phyloP scores from a whole-genome alignment of 37 sponge, comb jelly and placozoan genomes.

The Dysidea cf. avara region DNA sequence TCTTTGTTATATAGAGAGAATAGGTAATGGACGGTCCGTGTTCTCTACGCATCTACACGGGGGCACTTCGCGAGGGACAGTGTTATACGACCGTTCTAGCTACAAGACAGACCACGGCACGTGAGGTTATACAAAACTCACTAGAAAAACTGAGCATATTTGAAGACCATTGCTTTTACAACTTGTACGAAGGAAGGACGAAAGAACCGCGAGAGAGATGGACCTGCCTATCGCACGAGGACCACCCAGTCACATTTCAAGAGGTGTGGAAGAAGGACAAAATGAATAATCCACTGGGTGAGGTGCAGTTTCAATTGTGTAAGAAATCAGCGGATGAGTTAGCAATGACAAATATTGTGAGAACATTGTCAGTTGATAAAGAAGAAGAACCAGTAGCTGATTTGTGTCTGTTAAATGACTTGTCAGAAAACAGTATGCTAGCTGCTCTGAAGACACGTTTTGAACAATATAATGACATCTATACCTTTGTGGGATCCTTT shows the following conservation, averaged over 20 bases:
- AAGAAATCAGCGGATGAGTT: constrained; percentile 32
- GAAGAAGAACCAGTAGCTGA: constrained; percentile 60
- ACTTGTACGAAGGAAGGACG: constrained; percentile 35
- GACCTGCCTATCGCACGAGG: constrained; percentile 25
- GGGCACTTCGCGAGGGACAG: background rate
- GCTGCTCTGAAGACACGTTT: constrained; percentile 73
- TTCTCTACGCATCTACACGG: background rate
- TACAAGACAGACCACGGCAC: constrained; percentile 7
- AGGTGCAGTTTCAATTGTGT: constrained; percentile 25
- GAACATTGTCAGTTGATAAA: constrained; percentile 12
- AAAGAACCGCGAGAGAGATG: constrained; percentile 13
- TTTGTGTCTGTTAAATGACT: constrained; percentile 75
- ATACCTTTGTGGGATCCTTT: constrained; percentile 95
- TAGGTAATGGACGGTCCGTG: background rate
- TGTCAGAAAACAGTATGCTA: constrained; percentile 86
- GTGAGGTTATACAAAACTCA: constrained; percentile 50
- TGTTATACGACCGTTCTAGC: constrained; percentile 15
- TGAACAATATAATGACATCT: constrained; percentile 78
- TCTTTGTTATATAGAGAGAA: background rate
- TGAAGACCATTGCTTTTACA: constrained; percentile 66
- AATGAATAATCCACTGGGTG: constrained; percentile 14
- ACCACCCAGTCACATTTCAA: constrained; percentile 30
- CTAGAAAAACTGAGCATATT: constrained; percentile 61
- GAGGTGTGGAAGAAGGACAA: constrained; percentile 30
- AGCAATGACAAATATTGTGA: constrained; percentile 39